phyloP scores from a whole-genome alignment of 1,140 invertebrate species.

The Eumaeus atala region DNA sequence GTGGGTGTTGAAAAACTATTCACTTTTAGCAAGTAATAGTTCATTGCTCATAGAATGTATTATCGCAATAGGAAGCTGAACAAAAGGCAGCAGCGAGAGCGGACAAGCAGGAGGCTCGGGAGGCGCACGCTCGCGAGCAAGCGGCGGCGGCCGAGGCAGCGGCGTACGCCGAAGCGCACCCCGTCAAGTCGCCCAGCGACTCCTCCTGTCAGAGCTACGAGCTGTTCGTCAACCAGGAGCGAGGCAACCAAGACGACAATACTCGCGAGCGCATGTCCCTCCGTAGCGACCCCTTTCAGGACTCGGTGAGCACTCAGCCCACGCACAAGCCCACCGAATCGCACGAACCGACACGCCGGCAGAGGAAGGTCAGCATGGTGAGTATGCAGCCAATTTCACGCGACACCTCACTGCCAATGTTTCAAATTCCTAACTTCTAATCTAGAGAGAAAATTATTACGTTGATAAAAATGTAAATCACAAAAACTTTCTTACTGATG shows the following conservation, averaged over 20 bases:
- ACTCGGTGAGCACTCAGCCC: slow-evolving; percentile 90
- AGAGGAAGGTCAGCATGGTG: slow-evolving; percentile 93
- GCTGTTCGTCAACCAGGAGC: slow-evolving; percentile 89
- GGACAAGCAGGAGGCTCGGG: slow-evolving; percentile 82
- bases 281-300: slow-evolving; percentile 82
- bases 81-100: slow-evolving; percentile 84
- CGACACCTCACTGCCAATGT: slow-evolving; percentile 47
- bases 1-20: no score
- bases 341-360: slow-evolving; percentile 75
- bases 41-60: no score
- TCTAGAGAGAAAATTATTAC: background rate
- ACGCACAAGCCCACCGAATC: slow-evolving; percentile 71
- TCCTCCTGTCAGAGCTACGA: slow-evolving; percentile 94
- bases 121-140: slow-evolving; percentile 75
- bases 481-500: no score
- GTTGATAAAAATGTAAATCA: background rate
- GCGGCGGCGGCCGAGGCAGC: slow-evolving; percentile 75
- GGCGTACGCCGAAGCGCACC: slow-evolving; percentile 77
- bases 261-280: slow-evolving; percentile 93
- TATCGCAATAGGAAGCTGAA: slow-evolving; percentile 84
- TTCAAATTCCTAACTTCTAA: slow-evolving; percentile 31
- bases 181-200: slow-evolving; percentile 89
- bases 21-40: no score
- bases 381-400: slow-evolving; percentile 75
- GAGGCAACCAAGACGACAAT: slow-evolving; percentile 89